Base-by-base conservation (phyloP, 2,113 vertebrate species). In the Neopipo cinnamomea region DNA sequence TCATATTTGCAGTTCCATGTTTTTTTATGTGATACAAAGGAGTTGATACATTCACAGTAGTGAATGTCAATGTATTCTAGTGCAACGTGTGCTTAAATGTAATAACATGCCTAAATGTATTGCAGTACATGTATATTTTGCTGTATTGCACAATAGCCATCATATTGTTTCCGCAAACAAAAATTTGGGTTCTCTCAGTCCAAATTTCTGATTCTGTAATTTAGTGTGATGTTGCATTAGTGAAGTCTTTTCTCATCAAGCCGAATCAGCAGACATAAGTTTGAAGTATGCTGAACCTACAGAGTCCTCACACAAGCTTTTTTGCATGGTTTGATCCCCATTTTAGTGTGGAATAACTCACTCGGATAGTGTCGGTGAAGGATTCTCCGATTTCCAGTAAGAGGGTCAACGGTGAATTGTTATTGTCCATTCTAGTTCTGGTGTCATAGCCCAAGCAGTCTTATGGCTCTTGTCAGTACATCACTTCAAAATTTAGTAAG, bases 361-460 rank as follows among this genome's bases (percentile, higher is more conserved):
- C 33, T 27, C 1, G 2, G n/a, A 30, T 52, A 70, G 12, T 70
- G 35, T 70, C 35, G 39, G 11, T 25, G 16, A 62, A 19, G 28
- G 18, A 41, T 47, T 66, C 59, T 28, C 65, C 53, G 4, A 81
- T 88, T 93, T 90, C 59, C 61, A 78, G 63, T 47, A 67, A n/a
- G 52, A 63, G 7, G 55, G 47, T 56, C 78, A 81, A 79, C 47
- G 52, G n/a, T 22, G 77, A 92, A 35, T 47, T 91, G 44, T 44
- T 95, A 56, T 81, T 95, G 96, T 93, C 91, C 76, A 61, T 94
- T 95, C 53, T 33, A 33, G 71, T 80, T 85, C 63, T 82, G 71
- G 70, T 95, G 56, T 85, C 59, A 25, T 44, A 66, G 91, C 53
- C 52, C 42, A 71, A 78, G 42, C 33, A 70, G 50, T 44, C 80